phyloP scores from a whole-genome alignment of 2,113 vertebrate species.

The Dasyprocta punctata region DNA sequence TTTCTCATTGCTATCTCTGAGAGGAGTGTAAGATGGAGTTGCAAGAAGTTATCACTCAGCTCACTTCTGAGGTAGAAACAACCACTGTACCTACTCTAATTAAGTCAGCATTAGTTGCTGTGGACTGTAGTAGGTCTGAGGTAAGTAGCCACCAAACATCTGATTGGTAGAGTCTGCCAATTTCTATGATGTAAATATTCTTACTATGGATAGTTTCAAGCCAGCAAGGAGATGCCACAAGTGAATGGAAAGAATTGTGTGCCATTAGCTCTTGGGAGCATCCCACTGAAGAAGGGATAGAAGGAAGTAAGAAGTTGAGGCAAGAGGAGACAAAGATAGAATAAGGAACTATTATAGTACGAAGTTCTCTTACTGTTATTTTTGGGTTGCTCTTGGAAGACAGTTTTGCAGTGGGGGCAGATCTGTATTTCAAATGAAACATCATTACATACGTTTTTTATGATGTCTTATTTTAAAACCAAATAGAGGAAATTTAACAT shows the following conservation, averaged over 20 bases:
- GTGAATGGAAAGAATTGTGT: not conserved
- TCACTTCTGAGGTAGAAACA: not conserved
- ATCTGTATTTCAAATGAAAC: constrained; percentile 14
- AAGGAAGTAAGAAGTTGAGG: not conserved
- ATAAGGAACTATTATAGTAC: not conserved
- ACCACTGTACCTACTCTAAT: not conserved
- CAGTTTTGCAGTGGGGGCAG: not conserved
- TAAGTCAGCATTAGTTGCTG: not conserved
- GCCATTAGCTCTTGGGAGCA: not conserved
- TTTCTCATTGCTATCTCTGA: not conserved
- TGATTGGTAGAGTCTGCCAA: not conserved
- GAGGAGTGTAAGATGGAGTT: not conserved
- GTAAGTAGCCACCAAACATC: not conserved
- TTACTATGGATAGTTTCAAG: not conserved
- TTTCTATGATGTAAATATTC: not conserved
- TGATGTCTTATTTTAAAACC: not conserved
- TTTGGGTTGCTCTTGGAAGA: not conserved
- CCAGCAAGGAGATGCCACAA: not conserved
- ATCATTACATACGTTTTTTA: not conserved
- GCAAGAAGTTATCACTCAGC: not conserved
- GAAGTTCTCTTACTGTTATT: not conserved
- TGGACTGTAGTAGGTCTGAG: not conserved
- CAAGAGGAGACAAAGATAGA: not conserved
- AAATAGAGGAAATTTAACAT: not conserved
- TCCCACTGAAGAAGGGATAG: not conserved